A percentile compares a stretch with the other conserved stretches of the same genome.
Conservation (phyloP, 2,888 invertebrate genomes). For the Uloborus plumipes region DNA sequence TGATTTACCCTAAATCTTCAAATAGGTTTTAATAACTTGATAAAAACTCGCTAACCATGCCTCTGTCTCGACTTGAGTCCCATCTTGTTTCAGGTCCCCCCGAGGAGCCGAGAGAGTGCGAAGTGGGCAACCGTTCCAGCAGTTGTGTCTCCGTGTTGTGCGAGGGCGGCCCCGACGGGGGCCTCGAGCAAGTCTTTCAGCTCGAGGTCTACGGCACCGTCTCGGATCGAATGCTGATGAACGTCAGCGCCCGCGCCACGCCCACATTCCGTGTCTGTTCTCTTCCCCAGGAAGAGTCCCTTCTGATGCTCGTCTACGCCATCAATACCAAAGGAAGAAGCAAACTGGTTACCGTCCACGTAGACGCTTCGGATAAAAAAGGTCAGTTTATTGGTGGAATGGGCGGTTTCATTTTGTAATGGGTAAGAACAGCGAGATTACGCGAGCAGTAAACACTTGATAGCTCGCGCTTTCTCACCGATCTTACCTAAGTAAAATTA, state of each 20-base stretch:
- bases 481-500: no score
- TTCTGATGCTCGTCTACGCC: conserved; percentile 83
- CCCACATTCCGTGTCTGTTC: conserved; percentile 50
- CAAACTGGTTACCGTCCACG: conserved; percentile 83
- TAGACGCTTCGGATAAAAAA: conserved; percentile 75
- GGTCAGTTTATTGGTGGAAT: no score
- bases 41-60: no score
- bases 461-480: no score
- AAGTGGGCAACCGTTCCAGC: conserved; percentile 29
- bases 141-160: conserved; percentile 44
- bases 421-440: no score
- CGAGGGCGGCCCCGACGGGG: conserved; percentile 54
- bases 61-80: no score
- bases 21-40: no score
- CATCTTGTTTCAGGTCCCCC: conserved; percentile 43
- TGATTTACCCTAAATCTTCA: no score
- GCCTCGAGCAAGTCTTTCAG: conserved; percentile 48
- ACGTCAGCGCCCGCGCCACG: conserved; percentile 31
- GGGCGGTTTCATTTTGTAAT: no score
- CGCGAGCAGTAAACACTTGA: no score
- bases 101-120: conserved; percentile 52
- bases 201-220: conserved; percentile 52
- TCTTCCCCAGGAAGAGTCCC: conserved; percentile 78
- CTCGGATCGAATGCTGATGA: conserved; percentile 40
- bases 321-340: conserved; percentile 87